phyloP scores from a whole-genome alignment of 1,140 invertebrate species.

The Tetragnatha versicolor region DNA sequence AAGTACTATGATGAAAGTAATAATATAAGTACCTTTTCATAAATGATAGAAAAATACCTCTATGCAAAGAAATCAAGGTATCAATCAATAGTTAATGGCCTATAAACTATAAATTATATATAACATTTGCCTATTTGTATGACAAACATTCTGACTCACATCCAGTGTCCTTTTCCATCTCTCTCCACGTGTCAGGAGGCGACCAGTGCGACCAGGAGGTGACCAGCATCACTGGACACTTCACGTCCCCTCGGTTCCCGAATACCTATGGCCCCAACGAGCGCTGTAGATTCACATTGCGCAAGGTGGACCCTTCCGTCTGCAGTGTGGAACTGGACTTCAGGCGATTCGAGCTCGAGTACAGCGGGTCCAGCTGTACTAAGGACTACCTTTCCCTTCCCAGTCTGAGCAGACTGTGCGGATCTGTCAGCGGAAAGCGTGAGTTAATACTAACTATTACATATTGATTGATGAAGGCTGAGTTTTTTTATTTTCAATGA shows the following conservation, averaged over 20 bases:
- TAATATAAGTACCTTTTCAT: no score
- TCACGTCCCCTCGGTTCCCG: constrained; percentile 57
- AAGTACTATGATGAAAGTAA: no score
- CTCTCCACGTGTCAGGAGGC: background rate
- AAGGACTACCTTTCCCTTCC: constrained; percentile 58
- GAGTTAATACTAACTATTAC: background rate
- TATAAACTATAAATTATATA: no score
- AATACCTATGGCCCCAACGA: constrained; percentile 54
- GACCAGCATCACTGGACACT: constrained; percentile 36
- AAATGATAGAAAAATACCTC: no score
- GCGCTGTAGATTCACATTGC: constrained; percentile 49
- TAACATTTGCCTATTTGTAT: no score
- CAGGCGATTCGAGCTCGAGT: constrained; percentile 57
- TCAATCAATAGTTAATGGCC: no score
- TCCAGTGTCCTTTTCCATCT: background rate
- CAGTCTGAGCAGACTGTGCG: constrained; percentile 55
- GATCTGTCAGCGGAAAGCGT: constrained; percentile 45
- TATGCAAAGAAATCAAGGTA: no score
- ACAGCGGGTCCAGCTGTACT: constrained; percentile 39
- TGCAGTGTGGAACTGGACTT: constrained; percentile 58
- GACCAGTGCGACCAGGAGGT: constrained; percentile 51
- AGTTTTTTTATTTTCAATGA: background rate
- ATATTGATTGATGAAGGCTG: background rate
- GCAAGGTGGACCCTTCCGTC: constrained; percentile 54
- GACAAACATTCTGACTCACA: no score